Conservation (phyloP, 2,888 invertebrate genomes). For the Margaritifera margaritifera region DNA sequence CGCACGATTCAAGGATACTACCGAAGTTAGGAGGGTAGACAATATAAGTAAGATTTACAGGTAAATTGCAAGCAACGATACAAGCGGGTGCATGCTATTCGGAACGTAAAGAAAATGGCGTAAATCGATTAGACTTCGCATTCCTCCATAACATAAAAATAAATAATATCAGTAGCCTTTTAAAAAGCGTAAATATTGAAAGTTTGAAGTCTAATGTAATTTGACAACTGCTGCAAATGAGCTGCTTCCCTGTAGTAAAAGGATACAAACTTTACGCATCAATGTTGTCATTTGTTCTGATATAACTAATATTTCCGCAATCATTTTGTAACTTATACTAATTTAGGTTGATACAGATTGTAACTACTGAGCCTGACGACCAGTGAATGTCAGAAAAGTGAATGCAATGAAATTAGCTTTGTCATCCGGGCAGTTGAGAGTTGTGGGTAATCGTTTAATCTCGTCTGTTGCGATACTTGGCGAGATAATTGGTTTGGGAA, state of each 20-base stretch:
- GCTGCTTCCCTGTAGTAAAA: too few relatives aligned
- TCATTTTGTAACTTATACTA: constrained; percentile 17
- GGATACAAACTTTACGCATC: constrained; percentile 58
- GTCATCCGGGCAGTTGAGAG: constrained; percentile 21
- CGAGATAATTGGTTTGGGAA: too few relatives aligned
- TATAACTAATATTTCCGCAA: constrained; percentile 54
- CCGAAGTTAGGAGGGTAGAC: too few relatives aligned
- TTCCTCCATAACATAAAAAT: not conserved
- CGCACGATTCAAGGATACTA: too few relatives aligned
- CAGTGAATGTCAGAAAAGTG: not conserved
- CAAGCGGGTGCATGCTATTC: not conserved
- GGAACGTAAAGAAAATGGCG: not conserved
- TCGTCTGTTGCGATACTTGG: too few relatives aligned
- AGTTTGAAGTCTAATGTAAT: too few relatives aligned
- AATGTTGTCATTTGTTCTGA: constrained; percentile 38
- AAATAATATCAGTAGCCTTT: too few relatives aligned
- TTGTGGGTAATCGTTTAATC: constrained; percentile 15
- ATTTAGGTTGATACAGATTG: not conserved
- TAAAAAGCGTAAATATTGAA: too few relatives aligned
- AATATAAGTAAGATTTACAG: too few relatives aligned
- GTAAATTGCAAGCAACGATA: not conserved
- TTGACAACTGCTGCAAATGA: too few relatives aligned
- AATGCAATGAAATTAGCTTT: constrained; percentile 19
- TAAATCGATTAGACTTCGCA: not conserved
- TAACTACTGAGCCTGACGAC: too few relatives aligned